These are phyloP conservation scores for Conus ventricosus DNA, from an alignment of 1,140 invertebrate genomes.

Conservation along the genomic window DNA sequence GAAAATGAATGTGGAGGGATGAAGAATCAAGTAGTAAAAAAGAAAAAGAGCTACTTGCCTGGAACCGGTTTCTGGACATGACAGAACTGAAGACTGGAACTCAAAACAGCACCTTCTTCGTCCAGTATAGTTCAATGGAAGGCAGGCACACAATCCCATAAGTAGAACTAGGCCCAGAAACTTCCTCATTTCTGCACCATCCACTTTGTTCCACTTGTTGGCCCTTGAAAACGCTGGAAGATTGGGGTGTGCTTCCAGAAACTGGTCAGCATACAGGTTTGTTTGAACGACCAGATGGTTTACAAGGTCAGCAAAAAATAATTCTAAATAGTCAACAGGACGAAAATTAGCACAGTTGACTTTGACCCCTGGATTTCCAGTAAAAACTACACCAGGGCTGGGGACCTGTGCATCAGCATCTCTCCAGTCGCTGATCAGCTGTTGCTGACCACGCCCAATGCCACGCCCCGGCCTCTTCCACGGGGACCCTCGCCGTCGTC, in stretches of 20 bases:
- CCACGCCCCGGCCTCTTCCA: not conserved
- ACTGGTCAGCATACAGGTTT: not conserved
- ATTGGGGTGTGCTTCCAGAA: not conserved
- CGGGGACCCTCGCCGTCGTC: not conserved
- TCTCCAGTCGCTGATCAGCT: too few relatives aligned
- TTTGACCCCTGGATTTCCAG: too few relatives aligned
- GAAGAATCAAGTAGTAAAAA: too few relatives aligned
- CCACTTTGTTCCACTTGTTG: not conserved
- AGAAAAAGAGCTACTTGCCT: not conserved
- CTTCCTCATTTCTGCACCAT: not conserved
- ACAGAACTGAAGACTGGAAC: constrained; percentile 4
- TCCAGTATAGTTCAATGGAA: not conserved
- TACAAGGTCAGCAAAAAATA: too few relatives aligned
- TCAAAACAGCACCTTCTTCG: not conserved
- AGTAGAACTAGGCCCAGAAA: not conserved
- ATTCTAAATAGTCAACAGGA: too few relatives aligned
- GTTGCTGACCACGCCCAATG: too few relatives aligned
- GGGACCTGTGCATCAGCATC: too few relatives aligned
- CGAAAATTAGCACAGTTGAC: too few relatives aligned
- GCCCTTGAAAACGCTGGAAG: not conserved
- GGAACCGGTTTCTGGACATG: not conserved
- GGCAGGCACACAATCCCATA: constrained; percentile 7
- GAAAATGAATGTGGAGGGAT: too few relatives aligned
- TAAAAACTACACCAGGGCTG: too few relatives aligned
- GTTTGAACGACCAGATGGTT: too few relatives aligned